Evolutionary conservation across 2,113 vertebrate species (phyloP), one percentile per base, ranked within the genome.

Genomic region (Glaucomys volans): DNA sequence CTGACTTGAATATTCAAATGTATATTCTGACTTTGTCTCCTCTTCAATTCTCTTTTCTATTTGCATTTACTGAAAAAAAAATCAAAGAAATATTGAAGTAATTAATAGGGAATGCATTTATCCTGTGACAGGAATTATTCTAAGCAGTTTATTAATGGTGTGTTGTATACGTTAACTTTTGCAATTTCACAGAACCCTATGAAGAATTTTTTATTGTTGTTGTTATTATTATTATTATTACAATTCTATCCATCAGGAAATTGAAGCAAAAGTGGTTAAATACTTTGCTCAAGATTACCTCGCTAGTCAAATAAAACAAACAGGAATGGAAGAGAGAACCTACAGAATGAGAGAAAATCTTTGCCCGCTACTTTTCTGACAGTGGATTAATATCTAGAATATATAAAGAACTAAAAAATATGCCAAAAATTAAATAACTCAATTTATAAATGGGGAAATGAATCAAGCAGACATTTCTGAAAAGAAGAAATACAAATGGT

Each of bases 21-120:
- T 42, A 18, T 24, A 54, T 30, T 85, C 35, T 69, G 30, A 64
- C 20, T 69, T 85, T 89, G 24, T 44, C 26, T 96, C 47, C 54
- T 84, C 37, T 37, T n/a, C 4, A 24, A 85, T 89, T 59, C 16
- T 26, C 24, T 90, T 94, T 94, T 82, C 30, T 64, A 6, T 94
- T 88, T 66, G 4, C 40, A 77, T 32, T 82, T 44, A 40, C 18
- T 47, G 59, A 74, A 89, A 64, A 87, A 95, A 90, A 62, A 47
- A 77, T 44, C 35, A 75, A 79, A 93, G 35, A 62, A 28, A 62
- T 26, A 67, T 83, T 10, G 20, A 40, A 79, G 91, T 14, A 74
- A 57, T 92, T 50, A 92, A 94, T 24, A 90, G 62, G 4, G 89
- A 66, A 77, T 76, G 44, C 32, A 76, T 5, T 90, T 92, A 64